Percentiles rank a stretch among this genome's conserved stretches.
Conservation (phyloP, 2,888 invertebrate genomes). For the Sesia bembeciformis region DNA sequence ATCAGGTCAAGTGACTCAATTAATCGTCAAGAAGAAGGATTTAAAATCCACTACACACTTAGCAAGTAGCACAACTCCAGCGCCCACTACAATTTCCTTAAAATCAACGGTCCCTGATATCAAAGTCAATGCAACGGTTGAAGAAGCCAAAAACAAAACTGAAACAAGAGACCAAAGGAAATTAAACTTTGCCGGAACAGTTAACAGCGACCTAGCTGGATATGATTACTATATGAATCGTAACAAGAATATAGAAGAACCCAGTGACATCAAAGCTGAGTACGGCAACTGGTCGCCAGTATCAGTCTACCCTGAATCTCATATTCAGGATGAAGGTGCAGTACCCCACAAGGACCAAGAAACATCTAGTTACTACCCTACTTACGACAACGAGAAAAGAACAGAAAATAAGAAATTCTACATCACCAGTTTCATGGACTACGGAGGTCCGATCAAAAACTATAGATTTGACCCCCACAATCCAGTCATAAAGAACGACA, state of each 20-base stretch:
- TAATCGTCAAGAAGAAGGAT: constrained; percentile 83
- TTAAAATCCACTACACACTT: constrained; percentile 56
- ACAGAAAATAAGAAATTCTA: constrained; percentile 64
- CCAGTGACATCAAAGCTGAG: constrained; percentile 61
- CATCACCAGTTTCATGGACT: constrained; percentile 56
- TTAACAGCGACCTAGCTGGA: constrained; percentile 62
- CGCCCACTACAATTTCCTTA: constrained; percentile 46
- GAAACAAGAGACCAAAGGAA: constrained; percentile 63
- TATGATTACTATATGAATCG: constrained; percentile 65
- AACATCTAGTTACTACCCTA: constrained; percentile 60
- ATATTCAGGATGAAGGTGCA: constrained; percentile 58
- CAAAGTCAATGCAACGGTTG: constrained; percentile 27
- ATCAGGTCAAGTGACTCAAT: constrained; percentile 83
- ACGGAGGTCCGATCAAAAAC: constrained; percentile 56
- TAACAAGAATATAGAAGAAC: constrained; percentile 52
- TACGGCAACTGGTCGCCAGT: constrained; percentile 72
- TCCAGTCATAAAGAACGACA: constrained; percentile 67
- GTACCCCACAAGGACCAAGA: constrained; percentile 53
- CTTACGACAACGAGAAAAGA: constrained; percentile 57
- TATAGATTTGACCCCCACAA: constrained; percentile 66
- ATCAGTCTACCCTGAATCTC: constrained; percentile 63
- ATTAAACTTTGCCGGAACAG: constrained; percentile 41
- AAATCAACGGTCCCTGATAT: constrained; percentile 30
- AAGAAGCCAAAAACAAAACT: constrained; percentile 52
- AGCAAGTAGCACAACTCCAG: constrained; percentile 29